Conservation (phyloP, 2,888 invertebrate species). For the Mayetiola destructor region DNA sequence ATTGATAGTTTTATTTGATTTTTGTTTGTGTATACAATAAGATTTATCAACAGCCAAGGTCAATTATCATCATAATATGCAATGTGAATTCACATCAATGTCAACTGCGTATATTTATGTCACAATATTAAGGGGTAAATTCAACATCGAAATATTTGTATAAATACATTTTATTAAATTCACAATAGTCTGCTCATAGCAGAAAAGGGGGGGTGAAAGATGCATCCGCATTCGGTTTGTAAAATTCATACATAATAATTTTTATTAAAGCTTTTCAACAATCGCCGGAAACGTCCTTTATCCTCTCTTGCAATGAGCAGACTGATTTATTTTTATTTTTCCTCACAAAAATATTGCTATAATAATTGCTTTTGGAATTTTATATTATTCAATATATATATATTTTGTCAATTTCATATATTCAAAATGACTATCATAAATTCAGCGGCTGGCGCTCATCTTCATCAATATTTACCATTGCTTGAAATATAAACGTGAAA, state of each 20-base stretch:
- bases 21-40: too few relatives aligned
- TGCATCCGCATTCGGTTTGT: background rate
- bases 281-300: background rate
- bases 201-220: too few relatives aligned
- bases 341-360: background rate
- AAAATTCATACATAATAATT: background rate
- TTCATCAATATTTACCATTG: conserved; percentile 13
- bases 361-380: background rate
- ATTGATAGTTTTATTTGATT: too few relatives aligned
- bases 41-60: too few relatives aligned
- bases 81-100: too few relatives aligned
- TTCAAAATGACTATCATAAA: background rate
- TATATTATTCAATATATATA: background rate
- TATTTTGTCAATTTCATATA: background rate
- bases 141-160: too few relatives aligned
- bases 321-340: background rate
- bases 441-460: background rate
- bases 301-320: background rate
- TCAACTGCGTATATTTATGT: too few relatives aligned
- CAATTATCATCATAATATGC: too few relatives aligned
- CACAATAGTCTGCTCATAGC: too few relatives aligned
- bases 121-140: too few relatives aligned
- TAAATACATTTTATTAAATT: too few relatives aligned
- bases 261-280: background rate
- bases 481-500: conserved; percentile 13